Conservation (phyloP, 2,888 invertebrate species). For the Acleris holmiana region DNA sequence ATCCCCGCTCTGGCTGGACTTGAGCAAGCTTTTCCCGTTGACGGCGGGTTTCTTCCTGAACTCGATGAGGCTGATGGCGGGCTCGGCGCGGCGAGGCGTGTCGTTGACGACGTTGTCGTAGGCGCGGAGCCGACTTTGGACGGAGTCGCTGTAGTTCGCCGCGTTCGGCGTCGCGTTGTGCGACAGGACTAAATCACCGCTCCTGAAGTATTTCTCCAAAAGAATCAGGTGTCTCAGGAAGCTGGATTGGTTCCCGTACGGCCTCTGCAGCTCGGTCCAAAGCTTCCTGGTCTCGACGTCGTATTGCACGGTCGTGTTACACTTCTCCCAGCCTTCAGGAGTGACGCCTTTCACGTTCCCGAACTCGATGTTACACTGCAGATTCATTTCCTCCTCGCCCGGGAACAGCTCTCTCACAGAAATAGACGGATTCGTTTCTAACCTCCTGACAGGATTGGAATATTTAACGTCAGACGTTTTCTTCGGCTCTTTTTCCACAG, state of each 20-base stretch:
- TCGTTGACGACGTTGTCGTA: slow-evolving; percentile 86
- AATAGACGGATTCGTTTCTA: slow-evolving; percentile 92
- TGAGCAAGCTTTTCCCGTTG: slow-evolving; percentile 76
- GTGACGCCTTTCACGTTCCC: slow-evolving; percentile 88
- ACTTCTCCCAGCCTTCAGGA: slow-evolving; percentile 94
- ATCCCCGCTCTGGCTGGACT: slow-evolving; percentile 66
- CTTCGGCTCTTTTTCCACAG: slow-evolving; percentile 70
- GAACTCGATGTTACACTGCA: slow-evolving; percentile 91
- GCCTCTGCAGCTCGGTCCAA: slow-evolving; percentile 93
- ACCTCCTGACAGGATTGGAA: slow-evolving; percentile 86
- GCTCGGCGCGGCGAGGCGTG: slow-evolving; percentile 59
- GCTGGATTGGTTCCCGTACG: slow-evolving; percentile 94
- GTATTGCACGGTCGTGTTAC: slow-evolving; percentile 91
- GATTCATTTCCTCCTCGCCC: slow-evolving; percentile 92
- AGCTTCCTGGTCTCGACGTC: slow-evolving; percentile 91
- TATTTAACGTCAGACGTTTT: slow-evolving; percentile 71
- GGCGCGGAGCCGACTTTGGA: slow-evolving; percentile 90
- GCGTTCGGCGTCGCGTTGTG: slow-evolving; percentile 90
- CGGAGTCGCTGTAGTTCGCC: slow-evolving; percentile 90
- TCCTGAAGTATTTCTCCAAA: slow-evolving; percentile 92
- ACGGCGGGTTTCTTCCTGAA: slow-evolving; percentile 73
- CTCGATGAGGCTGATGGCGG: slow-evolving; percentile 70
- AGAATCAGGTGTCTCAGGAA: slow-evolving; percentile 92
- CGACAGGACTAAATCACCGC: slow-evolving; percentile 90
- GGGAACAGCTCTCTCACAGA: slow-evolving; percentile 92